Conservation (phyloP, 2,888 invertebrate genomes). For the Tenodera sinensis region DNA sequence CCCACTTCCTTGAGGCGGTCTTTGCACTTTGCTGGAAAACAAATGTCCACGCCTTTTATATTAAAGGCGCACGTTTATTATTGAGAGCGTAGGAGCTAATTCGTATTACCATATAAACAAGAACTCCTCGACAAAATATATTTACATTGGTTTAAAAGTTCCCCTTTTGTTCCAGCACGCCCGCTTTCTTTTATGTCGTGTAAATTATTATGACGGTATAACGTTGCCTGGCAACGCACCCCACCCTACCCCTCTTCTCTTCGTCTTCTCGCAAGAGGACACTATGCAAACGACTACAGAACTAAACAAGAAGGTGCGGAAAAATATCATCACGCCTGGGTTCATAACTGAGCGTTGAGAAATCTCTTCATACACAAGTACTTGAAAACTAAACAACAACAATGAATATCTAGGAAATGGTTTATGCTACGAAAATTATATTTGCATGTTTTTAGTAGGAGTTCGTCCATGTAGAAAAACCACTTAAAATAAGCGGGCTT, state of each 20-base stretch:
- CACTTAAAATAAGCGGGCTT: no score
- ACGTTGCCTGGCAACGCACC: neutral
- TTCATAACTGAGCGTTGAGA: neutral
- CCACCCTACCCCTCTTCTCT: neutral
- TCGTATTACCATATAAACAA: constrained; percentile 32
- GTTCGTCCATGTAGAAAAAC: no score
- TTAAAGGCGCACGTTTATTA: neutral
- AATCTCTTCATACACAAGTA: no score
- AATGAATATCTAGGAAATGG: no score
- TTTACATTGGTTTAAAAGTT: constrained; percentile 23
- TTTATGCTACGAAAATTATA: no score
- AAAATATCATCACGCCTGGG: neutral
- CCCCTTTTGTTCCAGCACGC: constrained; percentile 3
- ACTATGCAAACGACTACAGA: constrained; percentile 30
- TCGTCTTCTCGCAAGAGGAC: constrained; percentile 27
- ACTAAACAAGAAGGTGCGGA: constrained; percentile 16
- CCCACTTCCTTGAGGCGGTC: neutral
- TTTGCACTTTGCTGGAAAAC: neutral
- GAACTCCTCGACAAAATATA: constrained; percentile 29
- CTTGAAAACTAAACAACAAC: no score
- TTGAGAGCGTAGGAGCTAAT: constrained; percentile 20
- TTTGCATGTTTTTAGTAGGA: no score
- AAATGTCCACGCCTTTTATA: neutral
- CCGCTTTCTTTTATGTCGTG: constrained; percentile 25
- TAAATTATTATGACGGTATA: constrained; percentile 27